Conservation (phyloP, 2,113 vertebrate genomes). For the Gallinago undulata region DNA sequence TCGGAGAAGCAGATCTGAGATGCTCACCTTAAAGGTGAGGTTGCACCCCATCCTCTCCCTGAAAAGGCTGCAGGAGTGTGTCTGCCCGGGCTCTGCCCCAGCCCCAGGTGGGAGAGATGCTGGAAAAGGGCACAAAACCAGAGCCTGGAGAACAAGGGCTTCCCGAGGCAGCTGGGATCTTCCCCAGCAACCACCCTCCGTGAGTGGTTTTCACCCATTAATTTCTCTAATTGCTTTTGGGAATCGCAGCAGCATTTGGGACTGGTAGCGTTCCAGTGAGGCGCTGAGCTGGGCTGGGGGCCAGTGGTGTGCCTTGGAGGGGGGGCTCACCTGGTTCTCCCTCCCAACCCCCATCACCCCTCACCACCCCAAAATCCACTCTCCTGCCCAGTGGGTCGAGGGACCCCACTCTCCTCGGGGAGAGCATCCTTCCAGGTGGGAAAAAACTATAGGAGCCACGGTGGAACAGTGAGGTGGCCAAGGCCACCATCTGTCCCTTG, state of each 20-base stretch:
- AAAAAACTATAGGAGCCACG: fast-evolving
- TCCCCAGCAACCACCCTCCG: fast-evolving
- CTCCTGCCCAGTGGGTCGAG: neutral
- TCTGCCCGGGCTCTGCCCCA: neutral
- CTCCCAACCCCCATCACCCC: neutral
- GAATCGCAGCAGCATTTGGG: fast-evolving
- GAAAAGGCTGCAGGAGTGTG: neutral
- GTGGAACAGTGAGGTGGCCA: fast-evolving
- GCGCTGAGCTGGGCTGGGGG: neutral
- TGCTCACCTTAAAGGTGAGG: neutral
- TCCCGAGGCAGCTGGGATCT: neutral
- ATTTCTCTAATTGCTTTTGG: conserved; percentile 26
- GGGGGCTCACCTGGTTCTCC: neutral
- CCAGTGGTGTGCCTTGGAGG: fast-evolving
- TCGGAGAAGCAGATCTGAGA: neutral
- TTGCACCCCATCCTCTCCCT: neutral
- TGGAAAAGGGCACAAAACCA: neutral
- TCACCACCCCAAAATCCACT: neutral
- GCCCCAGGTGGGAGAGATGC: neutral
- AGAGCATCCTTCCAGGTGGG: neutral
- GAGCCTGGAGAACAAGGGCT: neutral
- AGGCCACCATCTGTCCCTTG: neutral
- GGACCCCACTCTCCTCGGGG: fast-evolving
- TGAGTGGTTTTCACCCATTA: neutral
- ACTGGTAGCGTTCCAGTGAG: neutral